phyloP scores from a whole-genome alignment of 2,888 invertebrate genomes.

The Acrocyrtus sp. region DNA sequence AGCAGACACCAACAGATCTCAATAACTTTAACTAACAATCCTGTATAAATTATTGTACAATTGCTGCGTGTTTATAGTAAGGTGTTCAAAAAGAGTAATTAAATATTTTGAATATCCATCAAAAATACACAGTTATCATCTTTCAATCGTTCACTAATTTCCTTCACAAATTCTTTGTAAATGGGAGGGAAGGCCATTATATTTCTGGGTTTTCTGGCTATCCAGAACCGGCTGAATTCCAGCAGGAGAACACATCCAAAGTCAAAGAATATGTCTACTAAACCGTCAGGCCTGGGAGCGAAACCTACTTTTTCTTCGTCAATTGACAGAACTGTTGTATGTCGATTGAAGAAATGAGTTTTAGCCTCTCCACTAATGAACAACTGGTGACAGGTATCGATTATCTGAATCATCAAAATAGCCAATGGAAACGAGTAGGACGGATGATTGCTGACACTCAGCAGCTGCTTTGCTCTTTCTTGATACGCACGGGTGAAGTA shows the following conservation, averaged over 20 bases:
- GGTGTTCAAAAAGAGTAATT: not conserved
- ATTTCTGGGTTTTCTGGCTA: constrained; percentile 87
- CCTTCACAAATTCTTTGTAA: constrained; percentile 84
- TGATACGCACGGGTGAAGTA: constrained; percentile 83
- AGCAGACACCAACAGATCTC: too few relatives aligned
- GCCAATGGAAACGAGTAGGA: constrained; percentile 77
- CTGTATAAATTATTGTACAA: too few relatives aligned
- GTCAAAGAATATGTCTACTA: constrained; percentile 79
- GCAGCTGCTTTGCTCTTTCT: constrained; percentile 76
- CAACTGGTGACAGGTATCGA: constrained; percentile 87
- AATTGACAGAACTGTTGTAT: constrained; percentile 74
- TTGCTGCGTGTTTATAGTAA: too few relatives aligned
- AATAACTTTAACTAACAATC: too few relatives aligned
- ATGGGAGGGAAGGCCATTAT: constrained; percentile 96
- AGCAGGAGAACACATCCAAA: constrained; percentile 94
- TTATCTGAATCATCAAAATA: constrained; percentile 88
- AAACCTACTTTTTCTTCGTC: constrained; percentile 65
- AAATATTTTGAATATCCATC: constrained; percentile 52
- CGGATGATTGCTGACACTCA: constrained; percentile 48
- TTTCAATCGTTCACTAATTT: constrained; percentile 68
- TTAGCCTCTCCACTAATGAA: constrained; percentile 84
- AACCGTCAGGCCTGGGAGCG: constrained; percentile 64
- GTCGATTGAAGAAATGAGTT: constrained; percentile 90
- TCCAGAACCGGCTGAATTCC: constrained; percentile 96
- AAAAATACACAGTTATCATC: constrained; percentile 48